Base-by-base conservation (phyloP, 1,140 invertebrate species). In the Leptinotarsa undecemlineata region DNA sequence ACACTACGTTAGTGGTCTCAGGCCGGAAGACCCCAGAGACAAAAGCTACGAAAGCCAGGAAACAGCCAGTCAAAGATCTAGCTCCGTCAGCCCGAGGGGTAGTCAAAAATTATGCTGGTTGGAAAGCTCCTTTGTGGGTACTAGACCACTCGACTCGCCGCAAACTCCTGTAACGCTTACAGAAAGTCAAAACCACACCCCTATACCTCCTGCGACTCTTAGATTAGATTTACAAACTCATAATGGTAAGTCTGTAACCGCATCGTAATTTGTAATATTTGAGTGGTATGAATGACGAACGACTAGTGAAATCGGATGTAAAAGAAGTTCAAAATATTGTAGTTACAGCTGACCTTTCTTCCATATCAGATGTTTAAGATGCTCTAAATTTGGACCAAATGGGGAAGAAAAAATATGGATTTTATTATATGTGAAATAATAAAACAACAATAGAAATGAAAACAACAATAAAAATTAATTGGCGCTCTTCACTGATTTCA, bases 81-180 rank as follows among this genome's bases (percentile, higher is more conserved):
- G 77, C 23, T 85, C 82, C 11, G 81, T 81, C 13, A 82, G 80
- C 64, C 84, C 82, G 21, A 86, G 88, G 5, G 88, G 87, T 77
- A 89, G 88, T 80, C 88, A 89, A 78, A 88, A 88, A 77, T 78
- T 89, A 77, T 95, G 93, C 84, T 96, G 95, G 95, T 88, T 96
- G 84, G 95, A 96, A 85, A 96, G 94, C 86, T 95, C 94, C 74
- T 96, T 96, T 86, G 94, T 96, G 76, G 90, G 95, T 76, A 92
- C 91, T 78, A 91, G 93, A 80, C 94, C 94, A 8, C 86, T 95
- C 79, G 94, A 95, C 76, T 94, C 93, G 51, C 94, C 93, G 15
- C 92, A 94, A 85, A 95, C 93, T 74, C 93, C 93, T 42, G 88
- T 92, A 75, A 91, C 84, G 79, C 88, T 86, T 83, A 88, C 87